Conservation (phyloP, 2,888 invertebrate genomes). For the Cordilura impudica region DNA sequence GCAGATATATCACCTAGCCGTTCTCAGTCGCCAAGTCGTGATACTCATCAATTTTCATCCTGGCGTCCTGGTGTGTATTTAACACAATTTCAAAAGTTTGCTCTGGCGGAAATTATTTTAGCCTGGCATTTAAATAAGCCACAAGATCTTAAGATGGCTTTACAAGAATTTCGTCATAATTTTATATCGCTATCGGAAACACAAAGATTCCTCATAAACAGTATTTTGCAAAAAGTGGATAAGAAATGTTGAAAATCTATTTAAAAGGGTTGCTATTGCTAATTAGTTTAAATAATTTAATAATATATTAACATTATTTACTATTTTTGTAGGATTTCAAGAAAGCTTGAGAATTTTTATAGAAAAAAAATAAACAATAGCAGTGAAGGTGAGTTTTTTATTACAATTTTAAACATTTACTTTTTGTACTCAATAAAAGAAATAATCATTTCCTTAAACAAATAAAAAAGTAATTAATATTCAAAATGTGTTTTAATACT, state of each 20-base stretch:
- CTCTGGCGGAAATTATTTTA: slow-evolving; percentile 71
- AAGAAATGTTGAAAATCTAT: slow-evolving; percentile 41
- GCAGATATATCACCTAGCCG: slow-evolving; percentile 34
- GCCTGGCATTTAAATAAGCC: slow-evolving; percentile 72
- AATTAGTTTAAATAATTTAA: neutral
- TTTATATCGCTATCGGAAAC: slow-evolving; percentile 65
- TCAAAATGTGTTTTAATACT: too few species aligned
- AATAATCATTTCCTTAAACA: too few species aligned
- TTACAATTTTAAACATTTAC: neutral
- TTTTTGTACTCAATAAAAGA: slow-evolving; percentile 35
- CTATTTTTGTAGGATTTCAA: slow-evolving; percentile 12
- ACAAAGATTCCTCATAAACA: slow-evolving; percentile 61
- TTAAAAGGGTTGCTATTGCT: neutral
- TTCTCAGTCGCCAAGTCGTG: slow-evolving; percentile 31
- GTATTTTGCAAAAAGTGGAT: slow-evolving; percentile 60
- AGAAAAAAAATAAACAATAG: neutral
- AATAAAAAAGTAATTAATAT: too few species aligned
- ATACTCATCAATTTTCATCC: slow-evolving; percentile 29
- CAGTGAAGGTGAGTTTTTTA: slow-evolving; percentile 4
- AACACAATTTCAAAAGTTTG: slow-evolving; percentile 70
- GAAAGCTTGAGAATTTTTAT: neutral
- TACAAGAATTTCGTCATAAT: slow-evolving; percentile 68
- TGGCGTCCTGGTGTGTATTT: slow-evolving; percentile 69
- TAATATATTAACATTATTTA: neutral
- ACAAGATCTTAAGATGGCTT: slow-evolving; percentile 67